Percentiles rank a stretch among this genome's conserved stretches.
phyloP scores from a whole-genome alignment of 2,797 vertebrate genomes.

The Falco novaeseelandiae region DNA sequence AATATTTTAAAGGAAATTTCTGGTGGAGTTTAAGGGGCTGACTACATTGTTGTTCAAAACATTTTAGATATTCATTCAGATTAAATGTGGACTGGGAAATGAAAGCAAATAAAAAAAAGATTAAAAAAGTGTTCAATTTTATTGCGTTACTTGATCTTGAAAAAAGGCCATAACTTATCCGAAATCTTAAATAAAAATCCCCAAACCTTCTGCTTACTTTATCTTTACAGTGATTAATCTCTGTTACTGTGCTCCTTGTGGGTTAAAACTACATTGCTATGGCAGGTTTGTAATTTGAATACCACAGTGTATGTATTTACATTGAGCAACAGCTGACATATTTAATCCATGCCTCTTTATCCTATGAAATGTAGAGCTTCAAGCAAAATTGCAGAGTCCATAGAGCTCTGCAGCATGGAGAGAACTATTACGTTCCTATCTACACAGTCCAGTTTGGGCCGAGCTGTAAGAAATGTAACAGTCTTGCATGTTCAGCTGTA shows the following conservation, averaged over 20 bases:
- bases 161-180: neutral
- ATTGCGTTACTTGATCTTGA: neutral
- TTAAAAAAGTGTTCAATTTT: neutral
- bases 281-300: neutral
- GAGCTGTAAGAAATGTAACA: neutral
- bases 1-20: neutral
- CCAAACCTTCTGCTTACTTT: neutral
- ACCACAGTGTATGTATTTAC: neutral
- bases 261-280: neutral
- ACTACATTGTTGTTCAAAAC: neutral
- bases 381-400: neutral
- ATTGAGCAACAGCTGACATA: neutral
- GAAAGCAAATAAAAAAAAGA: neutral
- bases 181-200: neutral
- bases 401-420: neutral
- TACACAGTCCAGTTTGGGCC: neutral
- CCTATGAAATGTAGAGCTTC: neutral
- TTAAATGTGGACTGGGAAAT: neutral
- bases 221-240: neutral
- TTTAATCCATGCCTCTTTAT: neutral
- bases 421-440: neutral
- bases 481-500: neutral
- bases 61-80: neutral
- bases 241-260: neutral
- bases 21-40: neutral